A percentile compares a stretch with the other conserved stretches of the same genome.
phyloP scores from a whole-genome alignment of 2,113 vertebrate genomes.

The Neolamprologus brichardi region DNA sequence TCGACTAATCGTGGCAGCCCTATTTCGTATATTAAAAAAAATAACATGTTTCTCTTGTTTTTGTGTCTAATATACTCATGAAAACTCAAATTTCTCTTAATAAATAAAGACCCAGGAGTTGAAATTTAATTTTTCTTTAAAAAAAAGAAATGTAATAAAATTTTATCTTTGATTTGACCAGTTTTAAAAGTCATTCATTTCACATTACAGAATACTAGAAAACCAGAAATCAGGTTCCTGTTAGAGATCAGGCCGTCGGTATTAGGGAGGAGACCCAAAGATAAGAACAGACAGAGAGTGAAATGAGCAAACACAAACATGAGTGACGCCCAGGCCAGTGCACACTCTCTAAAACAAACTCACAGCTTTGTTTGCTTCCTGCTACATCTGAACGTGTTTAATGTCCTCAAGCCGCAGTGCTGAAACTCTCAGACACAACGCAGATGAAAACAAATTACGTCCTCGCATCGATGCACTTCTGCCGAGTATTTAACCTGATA shows the following conservation, averaged over 20 bases:
- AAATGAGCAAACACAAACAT: background rate
- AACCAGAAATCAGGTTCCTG: accelerated
- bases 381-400: background rate
- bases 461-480: background rate
- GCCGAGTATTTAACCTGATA: slow-evolving; percentile 14
- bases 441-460: slow-evolving; percentile 11
- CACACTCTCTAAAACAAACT: background rate
- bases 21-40: background rate
- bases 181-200: background rate
- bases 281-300: background rate
- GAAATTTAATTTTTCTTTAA: background rate
- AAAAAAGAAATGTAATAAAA: background rate
- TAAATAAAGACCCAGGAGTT: background rate
- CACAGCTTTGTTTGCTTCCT: background rate
- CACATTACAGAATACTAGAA: background rate
- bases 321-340: background rate
- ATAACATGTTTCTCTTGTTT: background rate
- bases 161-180: background rate
- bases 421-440: background rate
- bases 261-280: background rate
- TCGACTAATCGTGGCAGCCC: no score
- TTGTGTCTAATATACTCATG: background rate
- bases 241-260: background rate
- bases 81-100: background rate
- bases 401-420: background rate